Evolutionary conservation across 1,140 invertebrate species (phyloP).

Genomic region (Drosophila repletoides): DNA sequence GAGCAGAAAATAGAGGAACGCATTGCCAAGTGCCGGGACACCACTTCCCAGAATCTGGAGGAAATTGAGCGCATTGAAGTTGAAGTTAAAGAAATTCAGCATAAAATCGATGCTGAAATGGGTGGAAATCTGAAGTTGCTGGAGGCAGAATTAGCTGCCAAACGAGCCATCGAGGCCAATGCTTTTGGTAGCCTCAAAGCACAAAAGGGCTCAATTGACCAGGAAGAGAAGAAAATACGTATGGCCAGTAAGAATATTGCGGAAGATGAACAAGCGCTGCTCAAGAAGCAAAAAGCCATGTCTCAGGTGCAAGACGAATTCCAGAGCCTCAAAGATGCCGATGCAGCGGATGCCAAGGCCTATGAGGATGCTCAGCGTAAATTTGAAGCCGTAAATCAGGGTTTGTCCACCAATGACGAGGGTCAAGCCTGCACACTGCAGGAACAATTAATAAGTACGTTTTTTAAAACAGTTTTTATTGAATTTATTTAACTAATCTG

Average conservation of each 20-base stretch:
- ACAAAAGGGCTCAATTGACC: slow-evolving; percentile 87
- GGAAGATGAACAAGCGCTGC: slow-evolving; percentile 88
- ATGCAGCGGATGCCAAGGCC: slow-evolving; percentile 87
- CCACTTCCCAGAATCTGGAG: slow-evolving; percentile 83
- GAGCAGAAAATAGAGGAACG: slow-evolving; percentile 58
- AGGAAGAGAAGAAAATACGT: slow-evolving; percentile 88
- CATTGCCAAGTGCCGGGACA: slow-evolving; percentile 81
- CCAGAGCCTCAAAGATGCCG: slow-evolving; percentile 87
- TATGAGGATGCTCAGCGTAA: slow-evolving; percentile 89
- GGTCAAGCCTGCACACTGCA: slow-evolving; percentile 93
- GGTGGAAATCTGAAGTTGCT: slow-evolving; percentile 86
- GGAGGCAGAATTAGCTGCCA: slow-evolving; percentile 86
- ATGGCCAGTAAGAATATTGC: slow-evolving; percentile 87
- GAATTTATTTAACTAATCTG: background rate
- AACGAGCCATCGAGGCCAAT: slow-evolving; percentile 88
- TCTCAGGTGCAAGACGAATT: slow-evolving; percentile 87
- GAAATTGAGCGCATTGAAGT: slow-evolving; percentile 84
- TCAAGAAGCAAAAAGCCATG: slow-evolving; percentile 87
- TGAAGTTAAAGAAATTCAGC: slow-evolving; percentile 84
- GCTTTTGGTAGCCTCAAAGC: slow-evolving; percentile 87
- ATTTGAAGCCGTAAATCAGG: slow-evolving; percentile 92
- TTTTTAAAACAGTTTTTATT: background rate
- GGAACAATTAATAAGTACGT: slow-evolving; percentile 92
- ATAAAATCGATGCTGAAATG: slow-evolving; percentile 86
- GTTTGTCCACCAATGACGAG: slow-evolving; percentile 90